These are phyloP conservation scores for Neolamprologus fasciatus DNA, from an alignment of 2,113 vertebrate genomes.

Conservation along the genomic window DNA sequence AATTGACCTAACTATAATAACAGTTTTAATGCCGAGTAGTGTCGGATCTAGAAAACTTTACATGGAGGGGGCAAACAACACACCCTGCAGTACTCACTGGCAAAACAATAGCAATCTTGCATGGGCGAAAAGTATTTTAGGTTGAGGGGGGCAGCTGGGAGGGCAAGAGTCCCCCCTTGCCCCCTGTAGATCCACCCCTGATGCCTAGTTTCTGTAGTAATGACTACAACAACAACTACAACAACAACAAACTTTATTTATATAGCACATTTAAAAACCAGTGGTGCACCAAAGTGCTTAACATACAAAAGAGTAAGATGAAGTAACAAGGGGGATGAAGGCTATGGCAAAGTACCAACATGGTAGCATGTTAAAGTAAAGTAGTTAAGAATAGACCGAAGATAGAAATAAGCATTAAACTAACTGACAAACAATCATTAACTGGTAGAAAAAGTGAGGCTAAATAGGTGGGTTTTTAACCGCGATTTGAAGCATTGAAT, in stretches of 20 bases:
- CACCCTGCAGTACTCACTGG: not conserved
- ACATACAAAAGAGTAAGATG: not conserved
- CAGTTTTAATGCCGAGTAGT: not conserved
- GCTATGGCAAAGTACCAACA: not conserved
- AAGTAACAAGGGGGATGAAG: not conserved
- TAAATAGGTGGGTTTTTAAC: not conserved
- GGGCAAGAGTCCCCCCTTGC: not conserved
- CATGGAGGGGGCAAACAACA: not conserved
- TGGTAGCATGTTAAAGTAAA: not conserved
- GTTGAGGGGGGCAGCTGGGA: not conserved
- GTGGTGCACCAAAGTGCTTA: not conserved
- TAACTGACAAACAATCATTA: not conserved
- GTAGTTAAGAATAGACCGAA: not conserved
- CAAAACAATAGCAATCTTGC: not conserved
- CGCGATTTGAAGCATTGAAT: not conserved
- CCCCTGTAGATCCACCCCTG: not conserved
- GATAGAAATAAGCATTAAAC: not conserved
- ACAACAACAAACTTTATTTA: not conserved
- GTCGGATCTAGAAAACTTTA: not conserved
- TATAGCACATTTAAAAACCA: not conserved
- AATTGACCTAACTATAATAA: not conserved
- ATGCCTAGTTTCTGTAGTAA: not conserved
- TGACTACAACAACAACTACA: not conserved
- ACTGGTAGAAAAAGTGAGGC: not conserved
- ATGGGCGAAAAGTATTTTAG: not conserved